These are phyloP conservation scores for Antheraea mylitta DNA, from an alignment of 1,140 invertebrate species.

Conservation along the genomic window DNA sequence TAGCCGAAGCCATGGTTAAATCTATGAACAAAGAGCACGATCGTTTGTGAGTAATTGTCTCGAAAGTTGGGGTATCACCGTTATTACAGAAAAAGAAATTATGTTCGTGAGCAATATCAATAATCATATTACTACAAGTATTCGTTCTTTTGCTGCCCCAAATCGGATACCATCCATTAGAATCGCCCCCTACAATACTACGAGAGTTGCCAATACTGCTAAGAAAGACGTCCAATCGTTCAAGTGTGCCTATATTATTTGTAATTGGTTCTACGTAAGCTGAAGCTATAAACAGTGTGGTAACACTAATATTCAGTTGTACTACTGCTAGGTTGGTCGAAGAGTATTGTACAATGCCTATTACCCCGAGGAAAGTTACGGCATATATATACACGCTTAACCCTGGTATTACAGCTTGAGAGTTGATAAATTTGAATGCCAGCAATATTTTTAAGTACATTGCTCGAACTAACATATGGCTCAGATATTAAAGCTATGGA, in stretches of 20 bases:
- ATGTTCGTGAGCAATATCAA: not conserved
- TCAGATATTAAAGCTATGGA: too few species aligned
- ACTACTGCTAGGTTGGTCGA: not conserved
- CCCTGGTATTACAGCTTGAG: too few species aligned
- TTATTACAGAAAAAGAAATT: constrained; percentile 14
- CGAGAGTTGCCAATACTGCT: too few species aligned
- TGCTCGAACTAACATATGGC: too few species aligned
- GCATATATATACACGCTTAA: too few species aligned
- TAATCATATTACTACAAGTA: not conserved
- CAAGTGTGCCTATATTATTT: not conserved
- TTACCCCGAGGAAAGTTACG: too few species aligned
- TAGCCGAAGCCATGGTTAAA: constrained; percentile 12
- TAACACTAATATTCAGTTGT: not conserved
- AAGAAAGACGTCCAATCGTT: not conserved
- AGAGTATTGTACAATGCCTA: too few species aligned
- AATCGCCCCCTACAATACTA: not conserved
- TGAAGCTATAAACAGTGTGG: not conserved
- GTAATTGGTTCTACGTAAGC: not conserved
- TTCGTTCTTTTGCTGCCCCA: not conserved
- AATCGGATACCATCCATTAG: not conserved
- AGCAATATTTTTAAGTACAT: too few species aligned
- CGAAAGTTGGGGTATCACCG: constrained; percentile 16
- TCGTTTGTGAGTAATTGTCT: constrained; percentile 6
- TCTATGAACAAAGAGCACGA: constrained; percentile 19
- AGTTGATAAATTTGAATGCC: too few species aligned